Evolutionary conservation across 2,797 vertebrate genomes (phyloP).

Genomic region (Tokudaia tokunoshimensis): DNA sequence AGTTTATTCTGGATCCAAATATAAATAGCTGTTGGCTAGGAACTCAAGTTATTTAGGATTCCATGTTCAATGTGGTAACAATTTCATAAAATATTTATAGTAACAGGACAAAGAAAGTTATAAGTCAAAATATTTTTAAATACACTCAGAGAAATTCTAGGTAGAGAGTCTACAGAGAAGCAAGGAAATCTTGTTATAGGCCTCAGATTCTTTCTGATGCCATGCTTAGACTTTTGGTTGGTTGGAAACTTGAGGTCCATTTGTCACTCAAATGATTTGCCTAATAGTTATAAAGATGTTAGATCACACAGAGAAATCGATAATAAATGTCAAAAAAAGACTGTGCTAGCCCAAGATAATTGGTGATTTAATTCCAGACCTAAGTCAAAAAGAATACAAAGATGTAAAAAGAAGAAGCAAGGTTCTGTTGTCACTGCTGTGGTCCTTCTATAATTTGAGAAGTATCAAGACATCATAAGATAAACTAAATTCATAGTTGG

Average conservation of each 20-base stretch:
- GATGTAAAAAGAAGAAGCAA: not conserved
- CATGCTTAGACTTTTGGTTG: not conserved
- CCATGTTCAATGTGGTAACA: not conserved
- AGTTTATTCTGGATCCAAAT: not conserved
- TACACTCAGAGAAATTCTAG: not conserved
- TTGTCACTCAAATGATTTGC: not conserved
- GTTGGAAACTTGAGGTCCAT: not conserved
- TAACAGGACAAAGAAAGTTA: not conserved
- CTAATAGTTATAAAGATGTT: not conserved
- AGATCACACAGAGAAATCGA: not conserved
- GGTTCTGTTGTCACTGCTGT: not conserved
- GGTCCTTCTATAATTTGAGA: not conserved
- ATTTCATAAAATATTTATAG: not conserved
- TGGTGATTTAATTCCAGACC: not conserved
- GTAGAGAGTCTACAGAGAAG: not conserved
- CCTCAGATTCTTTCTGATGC: not conserved
- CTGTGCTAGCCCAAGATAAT: not conserved
- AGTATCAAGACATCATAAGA: not conserved
- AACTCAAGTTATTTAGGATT: not conserved
- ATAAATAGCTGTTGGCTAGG: not conserved
- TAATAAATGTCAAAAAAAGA: not conserved
- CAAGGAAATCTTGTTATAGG: not conserved
- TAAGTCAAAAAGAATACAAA: not conserved
- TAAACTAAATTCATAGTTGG: not conserved
- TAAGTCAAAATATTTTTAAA: not conserved